Evolutionary conservation across 2,797 vertebrate species (phyloP).

Genomic region (Muraenolepis orangiensis): DNA sequence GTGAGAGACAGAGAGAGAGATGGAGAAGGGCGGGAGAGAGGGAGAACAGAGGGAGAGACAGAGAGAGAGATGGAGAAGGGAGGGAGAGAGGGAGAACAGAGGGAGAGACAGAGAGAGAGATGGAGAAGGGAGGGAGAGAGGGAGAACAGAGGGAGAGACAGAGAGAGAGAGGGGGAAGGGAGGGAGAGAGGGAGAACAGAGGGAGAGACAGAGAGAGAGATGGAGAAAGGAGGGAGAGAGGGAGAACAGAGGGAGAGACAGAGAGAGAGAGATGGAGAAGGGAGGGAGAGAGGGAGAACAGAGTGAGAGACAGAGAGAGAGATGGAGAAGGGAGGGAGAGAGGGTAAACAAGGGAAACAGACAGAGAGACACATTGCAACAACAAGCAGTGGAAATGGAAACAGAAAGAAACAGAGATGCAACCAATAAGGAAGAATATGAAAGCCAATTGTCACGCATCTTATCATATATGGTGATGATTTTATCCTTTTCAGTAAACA

Average conservation of each 20-base stretch:
- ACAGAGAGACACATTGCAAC: neutral
- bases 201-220: too few species aligned
- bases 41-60: too few species aligned
- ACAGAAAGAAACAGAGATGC: neutral
- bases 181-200: constrained; percentile 11
- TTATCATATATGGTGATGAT: neutral
- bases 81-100: neutral
- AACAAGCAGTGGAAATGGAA: neutral
- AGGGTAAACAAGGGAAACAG: neutral
- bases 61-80: neutral
- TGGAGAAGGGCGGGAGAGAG: too few species aligned
- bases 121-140: neutral
- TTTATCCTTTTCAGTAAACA: neutral
- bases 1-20: too few species aligned
- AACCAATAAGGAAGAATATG: neutral
- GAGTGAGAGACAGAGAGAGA: constrained; percentile 8
- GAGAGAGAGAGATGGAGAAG: constrained; percentile 6
- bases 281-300: neutral
- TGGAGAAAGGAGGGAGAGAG: too few species aligned
- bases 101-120: constrained; percentile 8
- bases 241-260: too few species aligned
- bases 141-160: neutral
- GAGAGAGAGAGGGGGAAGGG: too few species aligned
- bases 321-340: neutral
- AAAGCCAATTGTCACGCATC: neutral